Percentiles rank a stretch among this genome's conserved stretches.
These are phyloP conservation scores for Napeogenes sylphis DNA, from an alignment of 2,888 invertebrate genomes.

Conservation along the genomic window DNA sequence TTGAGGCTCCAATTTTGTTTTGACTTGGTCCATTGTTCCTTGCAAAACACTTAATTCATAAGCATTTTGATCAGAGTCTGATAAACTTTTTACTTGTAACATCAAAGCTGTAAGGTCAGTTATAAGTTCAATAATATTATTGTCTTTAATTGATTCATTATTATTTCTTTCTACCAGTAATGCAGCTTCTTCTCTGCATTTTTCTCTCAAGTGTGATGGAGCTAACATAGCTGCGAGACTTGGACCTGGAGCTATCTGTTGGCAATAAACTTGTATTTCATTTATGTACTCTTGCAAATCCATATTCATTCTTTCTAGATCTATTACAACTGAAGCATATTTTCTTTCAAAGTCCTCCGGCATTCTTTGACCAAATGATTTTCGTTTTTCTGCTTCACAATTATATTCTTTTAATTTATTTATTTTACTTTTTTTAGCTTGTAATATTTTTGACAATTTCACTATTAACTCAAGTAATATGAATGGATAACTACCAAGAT, in stretches of 20 bases:
- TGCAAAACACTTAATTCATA: constrained; percentile 94
- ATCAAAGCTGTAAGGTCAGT: constrained; percentile 93
- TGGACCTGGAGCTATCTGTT: constrained; percentile 92
- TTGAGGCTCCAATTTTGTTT: constrained; percentile 84
- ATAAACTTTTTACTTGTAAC: constrained; percentile 88
- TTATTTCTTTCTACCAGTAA: constrained; percentile 87
- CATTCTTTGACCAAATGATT: constrained; percentile 86
- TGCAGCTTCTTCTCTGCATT: constrained; percentile 90
- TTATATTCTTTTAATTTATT: constrained; percentile 90
- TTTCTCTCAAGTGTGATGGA: constrained; percentile 91
- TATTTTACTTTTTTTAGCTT: constrained; percentile 88
- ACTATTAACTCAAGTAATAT: constrained; percentile 92
- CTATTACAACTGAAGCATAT: constrained; percentile 92
- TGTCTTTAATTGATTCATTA: constrained; percentile 78
- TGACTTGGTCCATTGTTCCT: constrained; percentile 94
- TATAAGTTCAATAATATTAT: constrained; percentile 85
- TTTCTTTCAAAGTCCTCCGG: constrained; percentile 93
- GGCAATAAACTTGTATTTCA: constrained; percentile 89
- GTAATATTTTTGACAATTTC: constrained; percentile 89
- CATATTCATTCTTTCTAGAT: constrained; percentile 93
- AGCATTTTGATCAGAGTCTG: constrained; percentile 90
- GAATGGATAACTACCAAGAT: constrained; percentile 89
- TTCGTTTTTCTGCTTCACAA: constrained; percentile 91
- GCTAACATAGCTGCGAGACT: constrained; percentile 91
- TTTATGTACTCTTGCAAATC: constrained; percentile 91